A percentile compares a stretch with the other conserved stretches of the same genome.
phyloP scores from a whole-genome alignment of 2,113 vertebrate species.

The Arvicanthis niloticus region DNA sequence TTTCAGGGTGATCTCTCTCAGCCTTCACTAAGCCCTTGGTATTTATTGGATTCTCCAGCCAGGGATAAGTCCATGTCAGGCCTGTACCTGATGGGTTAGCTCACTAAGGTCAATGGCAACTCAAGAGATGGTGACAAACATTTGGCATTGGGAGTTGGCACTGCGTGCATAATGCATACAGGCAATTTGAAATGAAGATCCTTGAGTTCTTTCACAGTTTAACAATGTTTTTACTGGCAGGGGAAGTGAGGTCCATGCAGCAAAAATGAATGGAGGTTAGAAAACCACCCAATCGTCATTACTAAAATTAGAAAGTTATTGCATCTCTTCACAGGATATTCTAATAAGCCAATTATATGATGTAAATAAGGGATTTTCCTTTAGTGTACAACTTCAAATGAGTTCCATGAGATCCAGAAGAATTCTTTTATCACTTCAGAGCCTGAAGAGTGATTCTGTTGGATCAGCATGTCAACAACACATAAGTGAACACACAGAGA shows the following conservation, averaged over 20 bases:
- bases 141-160: conserved; percentile 26
- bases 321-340: conserved; percentile 16
- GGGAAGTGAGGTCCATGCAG: not conserved
- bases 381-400: conserved; percentile 44
- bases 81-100: not conserved
- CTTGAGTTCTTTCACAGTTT: conserved; percentile 31
- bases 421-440: conserved; percentile 16
- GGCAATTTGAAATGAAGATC: conserved; percentile 51
- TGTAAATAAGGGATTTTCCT: conserved; percentile 56
- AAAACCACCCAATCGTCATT: conserved; percentile 53
- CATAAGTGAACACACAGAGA: not conserved
- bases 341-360: conserved; percentile 49
- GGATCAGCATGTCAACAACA: not conserved
- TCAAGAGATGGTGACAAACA: not conserved
- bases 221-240: conserved; percentile 53
- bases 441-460: conserved; percentile 27
- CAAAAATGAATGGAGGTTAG: conserved; percentile 48
- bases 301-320: conserved; percentile 66
- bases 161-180: not conserved
- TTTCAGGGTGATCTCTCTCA: not conserved
- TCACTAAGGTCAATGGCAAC: not conserved
- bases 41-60: conserved; percentile 14
- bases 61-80: conserved; percentile 40
- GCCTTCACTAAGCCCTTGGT: conserved; percentile 35
- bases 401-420: conserved; percentile 39